Conservation (phyloP, 2,888 invertebrate species). For the Melitaea athalia region DNA sequence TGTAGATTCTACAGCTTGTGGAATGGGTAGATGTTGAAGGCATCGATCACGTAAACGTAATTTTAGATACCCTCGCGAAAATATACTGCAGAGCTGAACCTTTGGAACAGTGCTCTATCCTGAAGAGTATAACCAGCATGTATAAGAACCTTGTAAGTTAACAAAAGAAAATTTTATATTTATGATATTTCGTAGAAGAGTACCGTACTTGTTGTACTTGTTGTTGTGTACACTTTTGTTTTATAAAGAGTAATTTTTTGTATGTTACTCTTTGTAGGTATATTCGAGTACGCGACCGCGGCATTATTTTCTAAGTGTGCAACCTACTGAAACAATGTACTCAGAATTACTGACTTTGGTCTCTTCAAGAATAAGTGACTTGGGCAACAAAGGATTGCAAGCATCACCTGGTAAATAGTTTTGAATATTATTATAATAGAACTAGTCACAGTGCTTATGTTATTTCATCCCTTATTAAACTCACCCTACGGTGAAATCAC, state of each 20-base stretch:
- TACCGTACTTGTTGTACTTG: neutral
- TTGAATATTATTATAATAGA: neutral
- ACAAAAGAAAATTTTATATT: too few relatives aligned
- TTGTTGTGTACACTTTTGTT: too few relatives aligned
- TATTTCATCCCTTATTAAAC: neutral
- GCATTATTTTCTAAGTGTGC: constrained; percentile 54
- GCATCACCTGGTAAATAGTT: constrained; percentile 58
- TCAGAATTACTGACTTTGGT: constrained; percentile 48
- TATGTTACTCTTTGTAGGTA: constrained; percentile 47
- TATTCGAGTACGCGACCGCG: constrained; percentile 53
- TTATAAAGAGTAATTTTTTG: too few relatives aligned
- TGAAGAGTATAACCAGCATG: constrained; percentile 61
- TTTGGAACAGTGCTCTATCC: constrained; percentile 64
- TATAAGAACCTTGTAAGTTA: constrained; percentile 65
- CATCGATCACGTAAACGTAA: constrained; percentile 52
- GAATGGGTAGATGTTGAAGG: constrained; percentile 68
- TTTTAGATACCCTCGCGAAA: constrained; percentile 54
- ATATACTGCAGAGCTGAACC: constrained; percentile 61
- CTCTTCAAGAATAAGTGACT: constrained; percentile 50
- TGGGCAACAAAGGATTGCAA: constrained; percentile 62
- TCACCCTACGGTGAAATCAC: too few relatives aligned
- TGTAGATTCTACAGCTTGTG: constrained; percentile 64
- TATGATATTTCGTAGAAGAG: neutral
- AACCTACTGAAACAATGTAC: constrained; percentile 45
- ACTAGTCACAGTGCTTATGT: neutral